Conservation (phyloP, 2,888 invertebrate genomes). For the Falcaria lacertinaria region DNA sequence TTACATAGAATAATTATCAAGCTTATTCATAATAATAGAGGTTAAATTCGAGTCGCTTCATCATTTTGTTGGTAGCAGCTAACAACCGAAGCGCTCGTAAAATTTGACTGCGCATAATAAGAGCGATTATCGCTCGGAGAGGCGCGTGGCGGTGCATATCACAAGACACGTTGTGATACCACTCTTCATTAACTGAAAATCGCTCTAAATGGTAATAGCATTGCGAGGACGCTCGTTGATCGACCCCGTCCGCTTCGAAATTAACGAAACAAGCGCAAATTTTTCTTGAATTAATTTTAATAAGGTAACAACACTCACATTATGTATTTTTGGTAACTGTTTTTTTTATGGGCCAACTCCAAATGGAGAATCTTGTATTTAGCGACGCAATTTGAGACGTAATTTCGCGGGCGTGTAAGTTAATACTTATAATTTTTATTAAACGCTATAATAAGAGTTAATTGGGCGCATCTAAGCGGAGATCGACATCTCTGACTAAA, state of each 20-base stretch:
- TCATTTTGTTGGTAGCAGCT: slow-evolving; percentile 65
- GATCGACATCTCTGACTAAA: slow-evolving; percentile 59
- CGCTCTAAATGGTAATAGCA: slow-evolving; percentile 69
- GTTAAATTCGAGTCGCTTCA: slow-evolving; percentile 63
- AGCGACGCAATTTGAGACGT: slow-evolving; percentile 34
- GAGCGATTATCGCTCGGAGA: slow-evolving; percentile 62
- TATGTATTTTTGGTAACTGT: slow-evolving; percentile 52
- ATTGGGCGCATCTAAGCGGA: slow-evolving; percentile 40
- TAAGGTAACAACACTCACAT: slow-evolving; percentile 58
- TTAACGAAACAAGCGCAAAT: slow-evolving; percentile 63
- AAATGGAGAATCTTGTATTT: slow-evolving; percentile 40
- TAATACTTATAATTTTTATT: slow-evolving; percentile 20
- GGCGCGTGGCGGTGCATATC: slow-evolving; percentile 53
- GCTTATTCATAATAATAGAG: slow-evolving; percentile 52
- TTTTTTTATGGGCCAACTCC: slow-evolving; percentile 39
- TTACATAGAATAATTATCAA: slow-evolving; percentile 48
- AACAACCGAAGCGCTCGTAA: slow-evolving; percentile 72
- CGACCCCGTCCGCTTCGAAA: slow-evolving; percentile 44
- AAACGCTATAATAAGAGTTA: slow-evolving; percentile 30
- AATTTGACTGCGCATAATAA: slow-evolving; percentile 77
- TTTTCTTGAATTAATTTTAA: slow-evolving; percentile 64
- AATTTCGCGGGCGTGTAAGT: slow-evolving; percentile 17
- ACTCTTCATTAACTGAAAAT: slow-evolving; percentile 71
- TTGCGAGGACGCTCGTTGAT: slow-evolving; percentile 44
- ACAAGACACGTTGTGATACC: slow-evolving; percentile 49